Evolutionary conservation across 2,113 vertebrate genomes (phyloP), one percentile per base, ranked within the genome.

Genomic region (Podiceps cristatus): DNA sequence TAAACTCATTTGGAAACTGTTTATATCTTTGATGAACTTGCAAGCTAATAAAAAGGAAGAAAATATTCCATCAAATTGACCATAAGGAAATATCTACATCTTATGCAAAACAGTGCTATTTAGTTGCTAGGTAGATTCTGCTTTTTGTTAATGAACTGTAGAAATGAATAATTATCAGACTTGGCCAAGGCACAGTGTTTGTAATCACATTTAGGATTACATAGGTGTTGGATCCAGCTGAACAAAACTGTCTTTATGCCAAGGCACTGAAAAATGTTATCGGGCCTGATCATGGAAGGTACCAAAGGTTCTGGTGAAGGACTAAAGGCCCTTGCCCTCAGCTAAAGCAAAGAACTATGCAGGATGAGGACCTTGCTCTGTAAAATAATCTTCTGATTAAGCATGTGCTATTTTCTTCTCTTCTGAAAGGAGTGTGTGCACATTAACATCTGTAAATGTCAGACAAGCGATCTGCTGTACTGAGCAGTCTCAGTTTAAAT

Each of bases 401-500:
- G 33, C 28, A 40, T 59, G 55, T 85, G 50, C 33, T 73, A 37
- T 96, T 96, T 86, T 81, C 28, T 45, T 6, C 44, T 90, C 31
- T 88, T 92, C 50, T 80, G 72, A 93, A 90, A 92, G 37, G 58
- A 62, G 19, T 79, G 59, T 86, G 68, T 75, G 74, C 23, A 35
- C 75, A 68, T 88, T 89, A 77, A 91, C 81, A 89, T 91, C 89
- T 95, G 93, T 91, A 97, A 95, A 96, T 84, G 96, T 95, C 91
- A 97, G 89, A 73, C 56, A 69, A 97, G 87, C 82, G 90, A 88
- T 93, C 75, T 89, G 76, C 44, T 76, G 45, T 55, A 91, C 35
- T 86, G 91, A 93, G 52, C 60, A 72, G 79, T 73, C 77, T 91
- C 71, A 69, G 67, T 81, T 94, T 91, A 96, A 96, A 95, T 78